Evolutionary conservation across 2,888 invertebrate genomes (phyloP).

Genomic region (Oscheius onirici): DNA sequence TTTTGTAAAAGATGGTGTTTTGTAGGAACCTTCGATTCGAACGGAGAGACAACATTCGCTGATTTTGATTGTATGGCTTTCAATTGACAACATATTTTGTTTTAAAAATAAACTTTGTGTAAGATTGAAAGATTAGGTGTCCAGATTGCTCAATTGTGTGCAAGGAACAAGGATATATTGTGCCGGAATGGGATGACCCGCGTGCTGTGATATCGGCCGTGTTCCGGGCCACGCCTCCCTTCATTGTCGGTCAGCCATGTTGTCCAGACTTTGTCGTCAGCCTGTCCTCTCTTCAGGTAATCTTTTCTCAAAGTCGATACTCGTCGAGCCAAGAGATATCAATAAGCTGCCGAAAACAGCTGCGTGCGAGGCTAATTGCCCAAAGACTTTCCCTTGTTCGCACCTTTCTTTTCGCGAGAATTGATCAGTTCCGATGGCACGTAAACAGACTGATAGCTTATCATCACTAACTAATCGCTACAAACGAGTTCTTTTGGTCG

Average conservation of each 20-base stretch:
- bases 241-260: slow-evolving; percentile 20
- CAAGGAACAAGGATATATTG: no score
- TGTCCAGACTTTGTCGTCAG: slow-evolving; percentile 26
- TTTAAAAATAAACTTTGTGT: no score
- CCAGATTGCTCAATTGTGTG: no score
- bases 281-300: slow-evolving; percentile 16
- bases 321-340: neutral
- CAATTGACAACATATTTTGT: no score
- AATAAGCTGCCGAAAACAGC: slow-evolving; percentile 5
- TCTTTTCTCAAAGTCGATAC: neutral
- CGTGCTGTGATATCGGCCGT: no score
- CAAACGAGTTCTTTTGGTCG: neutral
- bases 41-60: no score
- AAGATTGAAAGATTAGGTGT: no score
- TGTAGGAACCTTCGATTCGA: no score
- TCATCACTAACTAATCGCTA: neutral
- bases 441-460: neutral
- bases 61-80: no score
- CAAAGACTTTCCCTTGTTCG: neutral
- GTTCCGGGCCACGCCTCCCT: neutral
- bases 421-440: neutral
- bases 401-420: neutral
- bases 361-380: neutral
- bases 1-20: no score
- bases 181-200: no score